A percentile compares a stretch with the other conserved stretches of the same genome.
phyloP scores from a whole-genome alignment of 2,888 invertebrate species.

The Halictus ligatus region DNA sequence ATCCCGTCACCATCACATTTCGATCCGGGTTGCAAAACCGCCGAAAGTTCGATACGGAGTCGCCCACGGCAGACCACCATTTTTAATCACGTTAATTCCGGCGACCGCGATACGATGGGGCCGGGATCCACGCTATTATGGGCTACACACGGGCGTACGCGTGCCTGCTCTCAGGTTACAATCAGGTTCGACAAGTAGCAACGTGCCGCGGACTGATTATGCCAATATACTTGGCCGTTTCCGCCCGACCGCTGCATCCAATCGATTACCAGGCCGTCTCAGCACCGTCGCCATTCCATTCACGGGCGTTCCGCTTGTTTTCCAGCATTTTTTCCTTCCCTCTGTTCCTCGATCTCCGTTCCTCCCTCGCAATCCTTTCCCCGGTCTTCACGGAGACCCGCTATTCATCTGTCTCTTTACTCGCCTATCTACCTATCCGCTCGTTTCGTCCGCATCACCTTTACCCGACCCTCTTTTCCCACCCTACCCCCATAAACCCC shows the following conservation, averaged over 20 bases:
- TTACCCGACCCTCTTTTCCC: neutral
- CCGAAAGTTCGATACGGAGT: constrained; percentile 17
- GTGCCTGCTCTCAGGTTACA: constrained; percentile 63
- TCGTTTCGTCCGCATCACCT: constrained; percentile 27
- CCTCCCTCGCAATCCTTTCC: neutral
- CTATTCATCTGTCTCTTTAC: constrained; percentile 26
- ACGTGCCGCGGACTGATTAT: constrained; percentile 74
- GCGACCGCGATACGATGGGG: constrained; percentile 9
- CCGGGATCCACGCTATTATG: constrained; percentile 58
- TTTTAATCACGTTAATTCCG: constrained; percentile 62
- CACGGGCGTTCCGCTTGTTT: neutral
- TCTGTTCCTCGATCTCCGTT: neutral
- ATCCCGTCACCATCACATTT: constrained; percentile 30
- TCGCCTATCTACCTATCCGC: constrained; percentile 40
- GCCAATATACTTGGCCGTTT: constrained; percentile 70
- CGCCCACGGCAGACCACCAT: constrained; percentile 17
- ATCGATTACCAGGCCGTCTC: constrained; percentile 40
- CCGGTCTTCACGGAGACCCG: neutral
- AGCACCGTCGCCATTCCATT: neutral
- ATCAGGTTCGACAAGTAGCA: constrained; percentile 70
- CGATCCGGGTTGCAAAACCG: neutral
- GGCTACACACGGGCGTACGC: constrained; percentile 15
- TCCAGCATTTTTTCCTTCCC: constrained; percentile 16
- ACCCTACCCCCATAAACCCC: neutral
- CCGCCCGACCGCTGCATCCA: constrained; percentile 55